Conservation (phyloP, 35 echinoderm and acorn worm species). For the Lytechinus pictus region DNA sequence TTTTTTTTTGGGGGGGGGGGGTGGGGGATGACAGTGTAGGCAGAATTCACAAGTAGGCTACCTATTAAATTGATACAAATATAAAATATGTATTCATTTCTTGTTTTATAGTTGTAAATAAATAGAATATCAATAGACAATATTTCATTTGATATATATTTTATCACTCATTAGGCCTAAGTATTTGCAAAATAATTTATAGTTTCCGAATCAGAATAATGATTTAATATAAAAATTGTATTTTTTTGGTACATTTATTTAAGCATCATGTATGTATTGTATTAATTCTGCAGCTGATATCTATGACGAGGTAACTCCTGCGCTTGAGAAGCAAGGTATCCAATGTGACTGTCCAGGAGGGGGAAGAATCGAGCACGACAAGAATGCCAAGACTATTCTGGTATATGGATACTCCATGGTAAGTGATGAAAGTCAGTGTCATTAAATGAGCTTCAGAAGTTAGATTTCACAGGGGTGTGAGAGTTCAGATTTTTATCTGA, state of each 20-base stretch:
- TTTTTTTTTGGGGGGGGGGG: too few species aligned
- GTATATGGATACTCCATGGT: conserved; percentile 95
- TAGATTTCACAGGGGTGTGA: too few species aligned
- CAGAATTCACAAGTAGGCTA: too few species aligned
- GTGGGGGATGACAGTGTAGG: too few species aligned
- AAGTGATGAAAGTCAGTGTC: conserved; percentile 7
- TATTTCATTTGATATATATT: not conserved
- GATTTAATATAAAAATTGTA: too few species aligned
- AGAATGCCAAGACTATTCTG: conserved; percentile 61
- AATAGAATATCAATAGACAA: not conserved
- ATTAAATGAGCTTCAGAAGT: too few species aligned
- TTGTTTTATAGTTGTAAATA: not conserved
- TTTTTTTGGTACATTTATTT: not conserved
- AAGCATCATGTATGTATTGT: not conserved
- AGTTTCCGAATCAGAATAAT: too few species aligned
- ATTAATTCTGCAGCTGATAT: conserved; percentile 77
- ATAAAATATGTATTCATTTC: too few species aligned
- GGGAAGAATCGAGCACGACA: conserved; percentile 81
- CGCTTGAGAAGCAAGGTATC: conserved; percentile 45
- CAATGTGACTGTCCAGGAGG: conserved; percentile 69
- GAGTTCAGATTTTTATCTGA: too few species aligned
- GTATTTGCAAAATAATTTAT: too few species aligned
- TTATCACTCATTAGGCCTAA: too few species aligned
- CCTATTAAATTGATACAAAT: too few species aligned
- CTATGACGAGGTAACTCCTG: conserved; percentile 63